Evolutionary conservation across 2,888 invertebrate species (phyloP), one percentile per base, ranked within the genome.

Genomic region (Pyrrhia umbra): DNA sequence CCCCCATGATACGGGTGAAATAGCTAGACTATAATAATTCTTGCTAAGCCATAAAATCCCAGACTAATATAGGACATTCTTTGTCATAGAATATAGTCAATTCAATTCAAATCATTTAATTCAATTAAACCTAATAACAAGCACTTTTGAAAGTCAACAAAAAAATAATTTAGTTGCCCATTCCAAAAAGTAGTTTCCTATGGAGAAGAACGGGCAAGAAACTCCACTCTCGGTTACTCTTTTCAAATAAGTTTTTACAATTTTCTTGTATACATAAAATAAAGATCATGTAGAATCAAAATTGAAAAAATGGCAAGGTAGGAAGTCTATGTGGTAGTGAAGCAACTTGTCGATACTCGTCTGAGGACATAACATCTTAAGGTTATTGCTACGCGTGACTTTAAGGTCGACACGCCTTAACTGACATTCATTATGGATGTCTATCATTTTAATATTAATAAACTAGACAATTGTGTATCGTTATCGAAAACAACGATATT

Each of bases 321-420:
- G n/a, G n/a, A n/a, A n/a, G n/a, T n/a, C n/a, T n/a, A n/a, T n/a
- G n/a, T n/a, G n/a, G n/a, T n/a, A n/a, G 30, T 47, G 43, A 49
- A 37, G 25, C 37, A 69, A 39, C 72, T 23, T 25, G 68, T 68
- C 57, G 65, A 71, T 71, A 39, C 65, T 64, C 64, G 71, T 71
- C 72, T 47, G 46, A 23, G 46, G 37, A 42, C 68, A 51, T 68
- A 57, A 68, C 57, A 51, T 57, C 57, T 49, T 47, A 52, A 68
- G 65, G 72, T 68, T 71, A 68, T 71, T 57, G 65, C 23, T 68
- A 54, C 70, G 51, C 57, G 57, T 57, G 65, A 64, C 72, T 56
- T 47, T 71, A 39, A 51, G 51, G 42, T 13, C 47, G 23, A 27
- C 64, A 42, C 50, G 40, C 39, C 39, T 25, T 60, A 34, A 20